Evolutionary conservation across 2,113 vertebrate species (phyloP).

Genomic region (Lethenteron reissneri): DNA sequence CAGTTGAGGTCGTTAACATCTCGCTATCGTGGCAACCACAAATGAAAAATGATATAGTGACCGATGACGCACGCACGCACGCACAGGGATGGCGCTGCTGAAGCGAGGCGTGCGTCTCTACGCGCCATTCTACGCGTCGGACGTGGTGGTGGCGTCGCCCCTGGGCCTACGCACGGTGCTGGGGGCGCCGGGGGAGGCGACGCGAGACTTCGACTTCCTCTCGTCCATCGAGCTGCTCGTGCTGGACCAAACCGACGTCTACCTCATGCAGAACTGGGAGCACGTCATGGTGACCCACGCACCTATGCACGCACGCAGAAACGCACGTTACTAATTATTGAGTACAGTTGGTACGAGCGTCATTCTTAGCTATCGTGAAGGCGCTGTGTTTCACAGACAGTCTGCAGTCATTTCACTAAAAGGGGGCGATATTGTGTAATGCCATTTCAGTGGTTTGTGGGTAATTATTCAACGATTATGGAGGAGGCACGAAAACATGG

Average conservation of each 20-base stretch:
- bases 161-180: conserved; percentile 70
- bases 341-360: neutral
- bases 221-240: conserved; percentile 79
- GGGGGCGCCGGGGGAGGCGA: conserved; percentile 56
- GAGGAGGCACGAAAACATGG: no score
- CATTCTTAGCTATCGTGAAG: neutral
- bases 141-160: conserved; percentile 78
- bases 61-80: no score
- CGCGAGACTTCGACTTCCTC: conserved; percentile 75
- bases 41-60: no score
- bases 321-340: no score
- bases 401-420: neutral
- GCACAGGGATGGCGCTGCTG: conserved; percentile 50
- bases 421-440: no score
- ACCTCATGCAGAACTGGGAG: conserved; percentile 98
- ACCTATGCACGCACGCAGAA: neutral
- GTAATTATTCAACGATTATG: no score
- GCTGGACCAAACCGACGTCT: conserved; percentile 72
- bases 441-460: no score
- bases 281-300: conserved; percentile 44
- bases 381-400: no score
- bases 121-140: conserved; percentile 78
- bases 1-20: no score
- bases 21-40: no score
- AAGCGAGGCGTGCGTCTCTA: conserved; percentile 63